These are phyloP conservation scores for Sycophaga agraensis DNA, from an alignment of 1,140 invertebrate species.

Conservation along the genomic window DNA sequence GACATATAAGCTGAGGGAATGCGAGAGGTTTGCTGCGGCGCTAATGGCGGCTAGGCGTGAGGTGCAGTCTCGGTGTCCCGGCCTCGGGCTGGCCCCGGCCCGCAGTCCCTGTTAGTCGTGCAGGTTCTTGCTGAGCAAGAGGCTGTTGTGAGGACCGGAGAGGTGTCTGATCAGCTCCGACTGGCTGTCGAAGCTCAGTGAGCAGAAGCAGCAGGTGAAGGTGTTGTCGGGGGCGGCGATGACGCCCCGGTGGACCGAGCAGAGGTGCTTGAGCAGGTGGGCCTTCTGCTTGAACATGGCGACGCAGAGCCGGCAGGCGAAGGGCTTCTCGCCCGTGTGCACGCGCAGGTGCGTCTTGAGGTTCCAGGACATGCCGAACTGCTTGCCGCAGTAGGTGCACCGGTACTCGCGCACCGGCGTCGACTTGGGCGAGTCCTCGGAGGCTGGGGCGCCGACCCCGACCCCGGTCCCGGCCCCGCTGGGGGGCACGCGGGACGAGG, in stretches of 20 bases:
- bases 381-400: slow-evolving; percentile 84
- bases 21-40: too few relatives aligned
- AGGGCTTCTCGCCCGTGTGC: slow-evolving; percentile 84
- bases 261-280: slow-evolving; percentile 80
- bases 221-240: slow-evolving; percentile 71
- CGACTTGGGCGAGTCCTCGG: slow-evolving; percentile 60
- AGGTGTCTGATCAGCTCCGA: slow-evolving; percentile 82
- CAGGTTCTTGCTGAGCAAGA: slow-evolving; percentile 81
- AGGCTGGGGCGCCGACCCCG: slow-evolving; percentile 54
- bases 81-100: slow-evolving; percentile 1
- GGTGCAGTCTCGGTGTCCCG: not conserved
- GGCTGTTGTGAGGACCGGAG: slow-evolving; percentile 81
- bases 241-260: slow-evolving; percentile 81
- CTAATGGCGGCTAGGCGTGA: too few relatives aligned
- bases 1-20: too few relatives aligned
- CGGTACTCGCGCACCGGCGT: slow-evolving; percentile 76
- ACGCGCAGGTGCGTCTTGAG: slow-evolving; percentile 82
- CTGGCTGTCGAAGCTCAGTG: slow-evolving; percentile 77
- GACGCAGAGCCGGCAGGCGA: slow-evolving; percentile 81
- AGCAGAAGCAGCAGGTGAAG: slow-evolving; percentile 84
- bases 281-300: slow-evolving; percentile 90
- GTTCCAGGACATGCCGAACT: slow-evolving; percentile 89
- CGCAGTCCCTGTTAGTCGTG: slow-evolving; percentile 63
- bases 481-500: slow-evolving; percentile 62
- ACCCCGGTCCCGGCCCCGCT: too few relatives aligned